phyloP scores from a whole-genome alignment of 2,888 invertebrate species.

The Exephanes ischioxanthus region DNA sequence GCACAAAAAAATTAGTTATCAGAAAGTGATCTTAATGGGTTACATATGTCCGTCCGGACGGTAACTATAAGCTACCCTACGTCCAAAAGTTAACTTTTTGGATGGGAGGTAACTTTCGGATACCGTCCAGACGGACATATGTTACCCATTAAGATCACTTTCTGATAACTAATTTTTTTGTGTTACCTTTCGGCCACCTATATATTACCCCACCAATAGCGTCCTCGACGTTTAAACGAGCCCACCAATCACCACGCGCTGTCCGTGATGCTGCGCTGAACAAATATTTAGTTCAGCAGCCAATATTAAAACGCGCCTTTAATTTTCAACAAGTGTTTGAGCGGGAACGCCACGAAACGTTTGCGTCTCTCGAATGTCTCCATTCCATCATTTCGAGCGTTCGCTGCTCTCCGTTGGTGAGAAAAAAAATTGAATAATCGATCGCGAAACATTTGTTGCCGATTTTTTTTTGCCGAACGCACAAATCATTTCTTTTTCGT shows the following conservation, averaged over 20 bases:
- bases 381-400: constrained; percentile 13
- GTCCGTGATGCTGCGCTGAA: neutral
- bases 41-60: too few species aligned
- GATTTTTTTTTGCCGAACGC: neutral
- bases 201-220: neutral
- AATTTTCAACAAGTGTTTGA: constrained; percentile 65
- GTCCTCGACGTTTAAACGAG: neutral
- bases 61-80: too few species aligned
- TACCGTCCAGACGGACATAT: too few species aligned
- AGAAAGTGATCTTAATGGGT: too few species aligned
- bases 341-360: constrained; percentile 60
- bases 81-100: too few species aligned
- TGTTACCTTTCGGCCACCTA: too few species aligned
- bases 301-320: neutral
- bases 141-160: too few species aligned
- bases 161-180: too few species aligned
- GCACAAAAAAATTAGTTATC: too few species aligned
- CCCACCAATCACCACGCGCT: neutral
- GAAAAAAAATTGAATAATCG: constrained; percentile 38
- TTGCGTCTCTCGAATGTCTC: constrained; percentile 6
- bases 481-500: neutral
- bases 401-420: neutral
- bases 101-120: too few species aligned
- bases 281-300: neutral
- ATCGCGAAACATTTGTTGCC: neutral